Evolutionary conservation across 2,797 vertebrate species (phyloP), one percentile per base, ranked within the genome.

Genomic region (Fistularia commersonii): DNA sequence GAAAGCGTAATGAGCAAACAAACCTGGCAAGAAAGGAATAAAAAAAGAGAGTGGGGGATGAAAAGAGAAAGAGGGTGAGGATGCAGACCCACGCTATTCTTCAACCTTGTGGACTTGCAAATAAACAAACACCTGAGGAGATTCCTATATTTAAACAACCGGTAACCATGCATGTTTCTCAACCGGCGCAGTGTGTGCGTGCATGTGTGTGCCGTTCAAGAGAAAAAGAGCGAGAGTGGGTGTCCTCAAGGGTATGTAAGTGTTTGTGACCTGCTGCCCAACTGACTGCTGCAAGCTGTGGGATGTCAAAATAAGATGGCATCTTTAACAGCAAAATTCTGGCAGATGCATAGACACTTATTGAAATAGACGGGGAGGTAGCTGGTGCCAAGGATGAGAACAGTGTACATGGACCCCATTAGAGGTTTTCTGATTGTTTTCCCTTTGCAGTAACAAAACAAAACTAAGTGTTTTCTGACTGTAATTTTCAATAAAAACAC

Each of bases 101-200:
- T 49, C 35, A 57, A 58, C 56, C 69, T 50, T 57, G 36, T 72
- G 57, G 70, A 82, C 67, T 73, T 74, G 66, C 80, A 87, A 86
- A 88, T 83, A 77, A 88, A 86, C 82, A 86, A 76, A 87, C 87
- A 90, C 86, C 88, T 83, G 76, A 80, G 83, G 88, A 81, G 80
- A 85, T 86, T 88, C 66, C 82, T 81, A 81, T 87, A 85, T 80
- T 80, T 85, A 87, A 88, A 83, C 83, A 89, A 85, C 70, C 68
- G 72, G 71, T 69, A 77, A 86, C 82, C 80, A 85, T 77, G 85
- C 81, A 88, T 74, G 66, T 73, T 66, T 76, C 64, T 54, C 58
- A 69, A 64, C 57, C 67, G 74, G 82, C 56, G 39, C 43, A 6
- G 40, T 12, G 34, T 51, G 37, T 52, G 45, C 51, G 59, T 63